phyloP scores from a whole-genome alignment of 2,888 invertebrate species.

The Caenorhabditis sinica region DNA sequence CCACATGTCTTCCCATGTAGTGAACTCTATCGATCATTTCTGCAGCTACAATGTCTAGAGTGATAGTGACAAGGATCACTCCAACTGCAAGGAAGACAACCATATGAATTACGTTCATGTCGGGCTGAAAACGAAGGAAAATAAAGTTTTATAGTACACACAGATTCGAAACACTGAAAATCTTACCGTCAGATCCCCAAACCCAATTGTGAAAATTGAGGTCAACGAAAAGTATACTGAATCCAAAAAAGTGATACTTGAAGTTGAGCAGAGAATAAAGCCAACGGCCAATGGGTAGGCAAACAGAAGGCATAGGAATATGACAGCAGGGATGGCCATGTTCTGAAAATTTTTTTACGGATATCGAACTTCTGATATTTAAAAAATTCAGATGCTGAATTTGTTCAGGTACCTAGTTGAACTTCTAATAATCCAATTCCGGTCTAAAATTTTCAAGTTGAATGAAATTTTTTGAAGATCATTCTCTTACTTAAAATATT shows the following conservation, averaged over 20 bases:
- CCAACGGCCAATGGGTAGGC: slow-evolving; percentile 71
- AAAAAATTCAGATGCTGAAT: too few species aligned
- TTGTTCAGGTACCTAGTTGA: too few species aligned
- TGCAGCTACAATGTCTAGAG: slow-evolving; percentile 75
- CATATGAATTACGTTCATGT: slow-evolving; percentile 73
- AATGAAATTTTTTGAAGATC: neutral
- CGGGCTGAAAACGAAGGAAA: slow-evolving; percentile 63
- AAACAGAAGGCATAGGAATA: slow-evolving; percentile 70
- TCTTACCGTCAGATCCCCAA: slow-evolving; percentile 73
- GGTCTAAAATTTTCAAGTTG: too few species aligned
- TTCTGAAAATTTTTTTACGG: slow-evolving; percentile 60
- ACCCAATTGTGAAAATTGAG: slow-evolving; percentile 77
- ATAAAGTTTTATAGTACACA: too few species aligned
- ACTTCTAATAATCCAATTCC: too few species aligned
- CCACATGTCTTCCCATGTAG: slow-evolving; percentile 77
- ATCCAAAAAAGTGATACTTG: slow-evolving; percentile 69
- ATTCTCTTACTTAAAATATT: too few species aligned
- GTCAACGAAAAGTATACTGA: slow-evolving; percentile 74
- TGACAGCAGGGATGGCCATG: slow-evolving; percentile 70
- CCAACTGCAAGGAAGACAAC: slow-evolving; percentile 72
- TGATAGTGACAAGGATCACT: slow-evolving; percentile 75
- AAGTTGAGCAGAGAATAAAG: slow-evolving; percentile 62
- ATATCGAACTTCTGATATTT: too few species aligned
- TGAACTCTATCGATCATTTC: slow-evolving; percentile 75
- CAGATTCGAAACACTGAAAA: neutral